A percentile compares a stretch with the other conserved stretches of the same genome.
phyloP scores from a whole-genome alignment of 2,113 vertebrate species.

The Falcunculus frontatus region DNA sequence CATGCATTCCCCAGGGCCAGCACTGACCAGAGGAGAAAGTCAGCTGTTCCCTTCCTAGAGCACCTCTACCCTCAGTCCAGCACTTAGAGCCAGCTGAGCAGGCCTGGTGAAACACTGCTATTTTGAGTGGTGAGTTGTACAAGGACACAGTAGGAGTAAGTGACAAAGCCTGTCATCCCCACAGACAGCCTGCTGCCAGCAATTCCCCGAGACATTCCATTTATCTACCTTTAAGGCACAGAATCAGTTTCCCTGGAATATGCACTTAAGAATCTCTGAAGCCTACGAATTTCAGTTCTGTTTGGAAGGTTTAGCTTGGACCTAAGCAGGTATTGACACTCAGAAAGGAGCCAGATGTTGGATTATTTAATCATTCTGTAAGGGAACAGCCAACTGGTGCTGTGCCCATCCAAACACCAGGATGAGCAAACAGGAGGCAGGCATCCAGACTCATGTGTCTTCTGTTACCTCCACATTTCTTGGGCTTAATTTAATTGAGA shows the following conservation, averaged over 20 bases:
- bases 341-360: not conserved
- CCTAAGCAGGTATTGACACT: not conserved
- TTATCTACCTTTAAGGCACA: not conserved
- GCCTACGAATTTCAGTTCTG: not conserved
- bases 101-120: not conserved
- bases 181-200: not conserved
- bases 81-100: not conserved
- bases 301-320: not conserved
- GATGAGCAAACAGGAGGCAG: slow-evolving; percentile 9
- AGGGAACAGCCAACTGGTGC: slow-evolving; percentile 28
- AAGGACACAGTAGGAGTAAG: not conserved
- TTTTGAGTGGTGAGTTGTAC: not conserved
- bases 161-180: not conserved
- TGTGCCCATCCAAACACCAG: not conserved
- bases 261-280: not conserved
- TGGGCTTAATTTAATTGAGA: slow-evolving; percentile 10
- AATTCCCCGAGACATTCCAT: not conserved
- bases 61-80: not conserved
- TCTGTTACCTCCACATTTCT: not conserved
- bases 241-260: not conserved
- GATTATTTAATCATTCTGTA: not conserved
- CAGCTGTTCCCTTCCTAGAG: not conserved
- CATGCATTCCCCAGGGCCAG: not conserved
- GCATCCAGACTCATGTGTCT: not conserved
- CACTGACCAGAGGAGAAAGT: not conserved